These are phyloP conservation scores for Steinernema hermaphroditum DNA, from an alignment of 2,888 invertebrate genomes.

Conservation along the genomic window DNA sequence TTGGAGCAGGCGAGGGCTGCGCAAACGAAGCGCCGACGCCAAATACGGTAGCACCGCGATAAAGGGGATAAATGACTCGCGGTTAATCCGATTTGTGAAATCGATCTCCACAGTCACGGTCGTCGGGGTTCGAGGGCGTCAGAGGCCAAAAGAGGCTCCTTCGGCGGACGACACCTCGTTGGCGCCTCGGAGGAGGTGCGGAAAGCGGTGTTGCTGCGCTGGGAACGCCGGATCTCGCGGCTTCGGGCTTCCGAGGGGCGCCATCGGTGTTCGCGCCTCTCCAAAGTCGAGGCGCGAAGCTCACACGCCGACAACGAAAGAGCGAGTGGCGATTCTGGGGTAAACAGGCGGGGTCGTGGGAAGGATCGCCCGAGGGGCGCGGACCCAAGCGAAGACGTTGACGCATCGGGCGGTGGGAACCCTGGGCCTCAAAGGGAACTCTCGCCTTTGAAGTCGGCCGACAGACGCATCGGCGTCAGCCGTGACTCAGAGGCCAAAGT, in stretches of 20 bases:
- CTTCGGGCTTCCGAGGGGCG: background rate
- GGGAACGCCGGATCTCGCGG: slow-evolving; percentile 21
- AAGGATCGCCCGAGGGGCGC: slow-evolving; percentile 1
- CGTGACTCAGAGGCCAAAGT: background rate
- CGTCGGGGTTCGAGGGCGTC: background rate
- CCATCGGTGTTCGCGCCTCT: background rate
- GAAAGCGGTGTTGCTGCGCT: slow-evolving; percentile 23
- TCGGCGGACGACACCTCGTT: too few species aligned
- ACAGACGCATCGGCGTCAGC: slow-evolving; percentile 17
- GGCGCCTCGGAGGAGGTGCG: background rate
- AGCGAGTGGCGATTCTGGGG: background rate
- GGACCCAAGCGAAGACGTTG: background rate
- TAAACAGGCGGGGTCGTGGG: slow-evolving; percentile 14
- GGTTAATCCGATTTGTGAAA: slow-evolving; percentile 28
- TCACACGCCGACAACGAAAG: slow-evolving; percentile 1
- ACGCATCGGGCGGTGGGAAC: background rate
- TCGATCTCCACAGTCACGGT: slow-evolving; percentile 3
- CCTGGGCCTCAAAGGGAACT: slow-evolving; percentile 15
- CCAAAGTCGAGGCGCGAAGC: slow-evolving; percentile 4
- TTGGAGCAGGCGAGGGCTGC: slow-evolving; percentile 25
- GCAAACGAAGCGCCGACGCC: background rate
- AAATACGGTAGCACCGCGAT: slow-evolving; percentile 23
- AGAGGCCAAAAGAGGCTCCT: too few species aligned
- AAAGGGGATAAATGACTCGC: slow-evolving; percentile 20
- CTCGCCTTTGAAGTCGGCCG: slow-evolving; percentile 12